Base-by-base conservation (phyloP, 2,797 vertebrate genomes). In the Catharus ustulatus region DNA sequence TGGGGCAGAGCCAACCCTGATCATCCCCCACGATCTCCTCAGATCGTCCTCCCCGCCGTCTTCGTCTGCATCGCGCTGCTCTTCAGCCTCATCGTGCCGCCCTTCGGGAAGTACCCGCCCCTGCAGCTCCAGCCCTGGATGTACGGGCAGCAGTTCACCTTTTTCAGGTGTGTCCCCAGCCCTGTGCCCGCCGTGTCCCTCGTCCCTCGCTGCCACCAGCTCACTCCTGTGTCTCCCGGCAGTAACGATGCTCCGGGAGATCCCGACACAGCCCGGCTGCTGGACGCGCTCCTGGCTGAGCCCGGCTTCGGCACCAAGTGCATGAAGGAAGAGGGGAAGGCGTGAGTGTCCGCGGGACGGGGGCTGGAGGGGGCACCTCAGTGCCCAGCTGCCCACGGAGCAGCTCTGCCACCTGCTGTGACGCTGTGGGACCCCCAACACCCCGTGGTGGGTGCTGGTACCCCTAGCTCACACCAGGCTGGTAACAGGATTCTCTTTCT, bases 1-100 rank as follows among this genome's bases (percentile, higher is more conserved):
- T 24, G 34, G 4, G 23, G 32, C 2, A 2, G 62, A 52, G 5
- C 54, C 6, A 1, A 0, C 13, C 7, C 54, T 63, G 71, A 82
- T 15, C 4, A 10, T 11, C 13, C 58, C 5, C 2, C 10, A 5
- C 16, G 1, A 1, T 5, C 4, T 26, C 49, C 19, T 12, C 97
- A 99, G 99, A 98, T 99, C 18, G 97, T 99, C 62, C 98, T 99
- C 51, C 99, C 99, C 2, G 98, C 98, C 6, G 84, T 99, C 75
- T 99, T 99, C 18, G 98, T 99, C 91, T 98, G 99, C 94, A 78
- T 99, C 27, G 98, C 98, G 4, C 97, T 99, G 84, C 93, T 98
- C 82, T 99, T 99, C 98, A 99, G 98, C 96, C 98, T 99, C 77
- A 96, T 99, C 1, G 98, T 98, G 29, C 99, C 99, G 8, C 98